phyloP scores from a whole-genome alignment of 2,888 invertebrate species.

The Meandrusa payeni region DNA sequence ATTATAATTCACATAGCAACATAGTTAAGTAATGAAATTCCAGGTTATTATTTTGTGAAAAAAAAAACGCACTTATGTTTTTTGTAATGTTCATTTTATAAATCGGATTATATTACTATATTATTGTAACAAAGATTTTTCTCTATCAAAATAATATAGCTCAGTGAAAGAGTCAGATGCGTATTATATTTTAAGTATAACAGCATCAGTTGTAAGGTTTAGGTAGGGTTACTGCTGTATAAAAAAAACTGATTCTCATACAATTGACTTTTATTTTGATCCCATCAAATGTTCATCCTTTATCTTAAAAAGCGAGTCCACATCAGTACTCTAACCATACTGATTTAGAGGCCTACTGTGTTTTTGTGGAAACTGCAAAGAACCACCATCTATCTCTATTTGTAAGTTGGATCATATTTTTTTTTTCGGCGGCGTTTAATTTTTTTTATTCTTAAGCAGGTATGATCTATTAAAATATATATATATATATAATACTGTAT shows the following conservation, averaged over 20 bases:
- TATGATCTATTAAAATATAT: no score
- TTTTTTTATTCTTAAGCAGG: no score
- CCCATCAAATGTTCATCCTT: no score
- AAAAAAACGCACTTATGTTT: conserved; percentile 49
- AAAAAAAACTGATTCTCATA: conserved; percentile 72
- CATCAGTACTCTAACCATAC: no score
- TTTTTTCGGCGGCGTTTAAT: no score
- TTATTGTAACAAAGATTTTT: conserved; percentile 64
- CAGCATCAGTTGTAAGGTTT: conserved; percentile 60
- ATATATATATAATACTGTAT: no score
- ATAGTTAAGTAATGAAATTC: conserved; percentile 51
- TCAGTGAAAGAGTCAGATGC: conserved; percentile 72
- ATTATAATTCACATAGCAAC: conserved; percentile 42
- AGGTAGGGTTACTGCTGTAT: conserved; percentile 69
- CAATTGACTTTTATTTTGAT: conserved; percentile 41
- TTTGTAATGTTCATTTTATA: conserved; percentile 57
- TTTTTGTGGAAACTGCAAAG: no score
- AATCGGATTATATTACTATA: conserved; percentile 51
- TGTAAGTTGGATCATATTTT: no score
- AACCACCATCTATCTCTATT: no score
- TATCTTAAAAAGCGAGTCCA: no score
- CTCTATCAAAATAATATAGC: conserved; percentile 61
- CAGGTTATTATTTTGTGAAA: conserved; percentile 49
- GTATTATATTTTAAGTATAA: conserved; percentile 75
- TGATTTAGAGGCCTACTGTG: no score